Evolutionary conservation across 92 coral and sea anemone species (phyloP).

Genomic region (Porites divaricata): DNA sequence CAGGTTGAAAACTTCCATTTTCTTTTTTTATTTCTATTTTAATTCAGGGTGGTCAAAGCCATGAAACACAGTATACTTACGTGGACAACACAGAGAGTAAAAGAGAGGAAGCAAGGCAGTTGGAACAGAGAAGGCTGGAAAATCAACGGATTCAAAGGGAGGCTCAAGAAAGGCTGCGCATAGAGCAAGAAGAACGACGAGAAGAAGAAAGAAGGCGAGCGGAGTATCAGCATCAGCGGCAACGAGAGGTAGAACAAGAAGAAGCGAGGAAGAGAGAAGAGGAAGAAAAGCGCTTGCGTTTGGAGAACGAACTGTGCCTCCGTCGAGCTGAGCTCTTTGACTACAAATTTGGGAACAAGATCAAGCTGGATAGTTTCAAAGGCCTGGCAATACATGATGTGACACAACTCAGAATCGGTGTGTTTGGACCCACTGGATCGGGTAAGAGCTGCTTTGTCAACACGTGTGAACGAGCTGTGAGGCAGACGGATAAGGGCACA

Average conservation of each 20-base stretch:
- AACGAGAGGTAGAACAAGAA: background rate
- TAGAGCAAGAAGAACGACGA: background rate
- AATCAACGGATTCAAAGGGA: conserved; percentile 44
- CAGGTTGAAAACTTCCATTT: too few species aligned
- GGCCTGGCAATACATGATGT: conserved; percentile 70
- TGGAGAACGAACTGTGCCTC: conserved; percentile 49
- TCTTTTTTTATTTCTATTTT: background rate
- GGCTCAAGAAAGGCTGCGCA: conserved; percentile 8
- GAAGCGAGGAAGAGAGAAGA: conserved; percentile 29
- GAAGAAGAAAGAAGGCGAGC: conserved; percentile 2
- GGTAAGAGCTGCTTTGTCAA: conserved; percentile 76
- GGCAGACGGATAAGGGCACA: conserved; percentile 49
- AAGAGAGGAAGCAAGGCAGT: conserved; percentile 23
- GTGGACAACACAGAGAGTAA: conserved; percentile 49
- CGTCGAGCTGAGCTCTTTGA: conserved; percentile 49
- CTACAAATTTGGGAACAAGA: conserved; percentile 67
- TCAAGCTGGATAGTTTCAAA: conserved; percentile 52
- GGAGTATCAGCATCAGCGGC: background rate
- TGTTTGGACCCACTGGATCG: conserved; percentile 75
- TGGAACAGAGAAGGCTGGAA: conserved; percentile 42
- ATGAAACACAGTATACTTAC: conserved; percentile 56
- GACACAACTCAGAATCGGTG: conserved; percentile 64
- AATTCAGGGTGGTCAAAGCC: conserved; percentile 29
- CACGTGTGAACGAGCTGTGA: conserved; percentile 65
- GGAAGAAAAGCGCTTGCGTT: conserved; percentile 10